Percentiles rank a stretch among this genome's conserved stretches.
phyloP scores from a whole-genome alignment of 2,888 invertebrate species.

The Terebella lapidaria region DNA sequence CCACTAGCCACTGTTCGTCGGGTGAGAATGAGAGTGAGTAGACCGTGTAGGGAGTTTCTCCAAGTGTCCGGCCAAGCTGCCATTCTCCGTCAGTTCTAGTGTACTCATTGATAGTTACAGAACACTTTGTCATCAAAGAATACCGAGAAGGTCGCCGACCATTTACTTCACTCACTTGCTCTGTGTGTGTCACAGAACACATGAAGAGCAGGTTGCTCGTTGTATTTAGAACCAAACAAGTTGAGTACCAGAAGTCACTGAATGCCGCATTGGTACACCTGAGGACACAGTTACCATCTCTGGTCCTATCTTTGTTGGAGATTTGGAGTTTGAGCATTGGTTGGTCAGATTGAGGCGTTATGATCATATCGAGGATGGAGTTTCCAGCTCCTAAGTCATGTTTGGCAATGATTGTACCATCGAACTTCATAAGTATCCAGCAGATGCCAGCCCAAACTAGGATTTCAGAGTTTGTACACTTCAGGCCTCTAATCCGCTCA shows the following conservation, averaged over 20 bases:
- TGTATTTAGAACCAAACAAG: too few relatives aligned
- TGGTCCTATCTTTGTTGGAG: too few relatives aligned
- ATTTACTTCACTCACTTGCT: too few relatives aligned
- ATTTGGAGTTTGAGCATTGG: background rate
- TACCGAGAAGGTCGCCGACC: too few relatives aligned
- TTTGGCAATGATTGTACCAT: background rate
- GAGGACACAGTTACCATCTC: too few relatives aligned
- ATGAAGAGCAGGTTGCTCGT: too few relatives aligned
- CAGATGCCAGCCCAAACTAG: background rate
- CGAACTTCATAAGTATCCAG: background rate
- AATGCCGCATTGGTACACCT: too few relatives aligned
- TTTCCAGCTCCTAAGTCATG: background rate
- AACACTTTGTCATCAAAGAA: too few relatives aligned
- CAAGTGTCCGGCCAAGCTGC: background rate
- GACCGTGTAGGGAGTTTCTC: background rate
- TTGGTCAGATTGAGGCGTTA: background rate
- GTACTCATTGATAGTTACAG: too few relatives aligned
- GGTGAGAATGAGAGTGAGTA: background rate
- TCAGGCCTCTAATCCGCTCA: background rate
- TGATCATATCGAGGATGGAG: background rate
- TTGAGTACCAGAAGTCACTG: too few relatives aligned
- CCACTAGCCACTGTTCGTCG: background rate
- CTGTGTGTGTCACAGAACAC: too few relatives aligned
- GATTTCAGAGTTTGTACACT: background rate
- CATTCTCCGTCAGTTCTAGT: background rate